Evolutionary conservation across 1,140 invertebrate species (phyloP).

Genomic region (Papilio helenus): DNA sequence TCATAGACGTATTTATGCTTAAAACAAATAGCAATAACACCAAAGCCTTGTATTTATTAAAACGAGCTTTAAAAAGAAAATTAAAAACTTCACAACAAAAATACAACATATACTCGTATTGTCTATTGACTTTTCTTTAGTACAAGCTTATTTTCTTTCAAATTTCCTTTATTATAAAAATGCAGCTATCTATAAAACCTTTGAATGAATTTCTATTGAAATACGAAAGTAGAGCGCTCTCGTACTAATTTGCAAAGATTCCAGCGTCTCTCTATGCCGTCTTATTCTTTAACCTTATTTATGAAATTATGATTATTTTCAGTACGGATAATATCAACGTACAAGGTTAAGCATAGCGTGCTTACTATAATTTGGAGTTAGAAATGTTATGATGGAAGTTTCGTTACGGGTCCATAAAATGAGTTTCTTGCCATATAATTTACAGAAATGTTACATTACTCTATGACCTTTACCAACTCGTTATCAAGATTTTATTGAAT

Average conservation of each 20-base stretch:
- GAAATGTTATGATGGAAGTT: conserved; percentile 23
- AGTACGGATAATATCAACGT: conserved; percentile 14
- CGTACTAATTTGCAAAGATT: conserved; percentile 2
- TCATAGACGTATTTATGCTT: neutral
- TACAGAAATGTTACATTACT: conserved; percentile 10
- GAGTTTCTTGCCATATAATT: conserved; percentile 12
- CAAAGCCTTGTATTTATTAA: neutral
- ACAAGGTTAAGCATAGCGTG: conserved; percentile 20
- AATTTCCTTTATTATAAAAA: neutral
- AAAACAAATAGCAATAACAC: neutral
- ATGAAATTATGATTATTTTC: conserved; percentile 4
- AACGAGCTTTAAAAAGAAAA: too few relatives aligned
- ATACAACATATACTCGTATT: neutral
- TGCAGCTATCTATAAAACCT: neutral
- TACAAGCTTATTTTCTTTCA: neutral
- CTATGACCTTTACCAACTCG: neutral
- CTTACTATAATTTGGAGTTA: conserved; percentile 8
- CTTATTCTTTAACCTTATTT: conserved; percentile 8
- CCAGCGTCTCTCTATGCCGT: neutral
- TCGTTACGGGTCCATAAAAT: conserved; percentile 22
- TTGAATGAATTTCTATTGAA: neutral
- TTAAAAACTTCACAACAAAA: neutral
- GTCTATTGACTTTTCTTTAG: neutral
- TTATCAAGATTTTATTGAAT: neutral
- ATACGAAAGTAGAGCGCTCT: neutral